Evolutionary conservation across 2,113 vertebrate species (phyloP), one percentile per base, ranked within the genome.

Genomic region (Chamaea fasciata): DNA sequence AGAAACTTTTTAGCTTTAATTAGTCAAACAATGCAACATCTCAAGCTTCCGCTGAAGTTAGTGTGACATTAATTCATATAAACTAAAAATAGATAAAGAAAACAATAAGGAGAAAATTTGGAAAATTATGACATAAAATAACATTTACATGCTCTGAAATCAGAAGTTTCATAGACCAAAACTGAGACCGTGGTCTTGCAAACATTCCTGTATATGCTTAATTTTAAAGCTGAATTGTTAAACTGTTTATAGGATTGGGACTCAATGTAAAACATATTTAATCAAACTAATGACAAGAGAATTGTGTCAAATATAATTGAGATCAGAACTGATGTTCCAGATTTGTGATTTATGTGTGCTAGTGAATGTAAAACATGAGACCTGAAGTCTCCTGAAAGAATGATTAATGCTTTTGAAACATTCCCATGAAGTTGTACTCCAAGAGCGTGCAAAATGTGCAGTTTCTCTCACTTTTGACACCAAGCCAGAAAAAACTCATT

Each of bases 1-100:
- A 89, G 89, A 94, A 93, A 95, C 74, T 94, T 97, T 97, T 86
- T 67, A 76, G 59, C 88, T 56, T 79, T 89, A 96, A 97, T 97
- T 97, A 96, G 87, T 75, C 46, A 93, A 96, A 97, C 94, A 97
- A 97, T 95, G 47, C 44, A 89, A 69, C 14, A 10, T 93, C 65
- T 93, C 77, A 83, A 79, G 85, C 65, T 94, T 89, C 87, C 2
- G 8, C 24, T 80, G 63, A 81, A 77, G 19, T 64, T 59, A 55
- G 42, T 28, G 39, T 94, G 81, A 56, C 35, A 50, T 88, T 95
- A 71, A 55, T 71, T 88, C 47, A 50, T 56, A 47, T 22, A 46
- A 37, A 60, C 55, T 73, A 91, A 87, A 89, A 93, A 80, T 78
- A 88, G 77, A 33, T 41, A 30, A 33, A 14, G 9, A 65, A 90